These are phyloP conservation scores for Dryomyza anilis DNA, from an alignment of 2,888 invertebrate species.

Conservation along the genomic window DNA sequence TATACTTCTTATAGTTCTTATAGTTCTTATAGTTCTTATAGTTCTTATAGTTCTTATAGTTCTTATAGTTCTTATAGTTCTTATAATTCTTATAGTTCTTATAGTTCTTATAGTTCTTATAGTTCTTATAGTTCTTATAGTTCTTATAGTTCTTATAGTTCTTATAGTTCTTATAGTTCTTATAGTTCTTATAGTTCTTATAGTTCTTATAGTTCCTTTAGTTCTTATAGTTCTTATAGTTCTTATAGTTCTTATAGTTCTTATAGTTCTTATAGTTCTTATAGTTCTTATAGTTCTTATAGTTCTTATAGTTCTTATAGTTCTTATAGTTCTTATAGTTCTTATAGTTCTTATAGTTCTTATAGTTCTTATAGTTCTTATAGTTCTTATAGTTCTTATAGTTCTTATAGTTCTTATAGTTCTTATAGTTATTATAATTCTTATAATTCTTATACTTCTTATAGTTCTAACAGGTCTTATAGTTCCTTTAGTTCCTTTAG, in stretches of 20 bases:
- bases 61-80: not conserved
- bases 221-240: not conserved
- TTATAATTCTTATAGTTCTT: no score
- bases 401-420: not conserved
- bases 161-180: not conserved
- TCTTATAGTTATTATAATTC: no score
- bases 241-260: not conserved
- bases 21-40: not conserved
- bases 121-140: not conserved
- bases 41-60: not conserved
- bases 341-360: not conserved
- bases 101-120: not conserved
- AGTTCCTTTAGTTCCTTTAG: no score
- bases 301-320: not conserved
- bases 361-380: not conserved
- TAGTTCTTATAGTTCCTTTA: no score
- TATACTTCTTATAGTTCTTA: not conserved
- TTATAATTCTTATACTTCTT: no score
- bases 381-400: not conserved
- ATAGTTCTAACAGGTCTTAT: no score
- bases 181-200: not conserved
- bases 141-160: not conserved
- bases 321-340: not conserved
- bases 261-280: not conserved
- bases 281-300: not conserved